Evolutionary conservation across 1,140 invertebrate species (phyloP).

Genomic region (Hypothenemus hampei): DNA sequence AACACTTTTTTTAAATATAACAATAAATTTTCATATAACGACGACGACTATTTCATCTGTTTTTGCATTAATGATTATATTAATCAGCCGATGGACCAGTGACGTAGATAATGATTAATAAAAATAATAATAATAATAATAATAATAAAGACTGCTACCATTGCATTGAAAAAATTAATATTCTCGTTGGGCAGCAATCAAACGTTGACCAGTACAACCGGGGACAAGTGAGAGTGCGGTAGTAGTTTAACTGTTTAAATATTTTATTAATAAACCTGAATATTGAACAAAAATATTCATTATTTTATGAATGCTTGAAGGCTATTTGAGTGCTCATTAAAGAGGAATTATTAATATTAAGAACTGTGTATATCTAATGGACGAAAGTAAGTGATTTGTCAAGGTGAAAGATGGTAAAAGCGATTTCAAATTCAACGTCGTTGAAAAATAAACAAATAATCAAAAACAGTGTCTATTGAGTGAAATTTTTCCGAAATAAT

Average conservation of each 20-base stretch:
- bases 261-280: background rate
- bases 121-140: too few relatives aligned
- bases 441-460: background rate
- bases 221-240: slow-evolving; percentile 1
- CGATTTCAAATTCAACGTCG: background rate
- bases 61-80: too few relatives aligned
- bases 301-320: background rate
- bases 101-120: too few relatives aligned
- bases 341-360: background rate
- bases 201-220: slow-evolving; percentile 9
- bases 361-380: too few relatives aligned
- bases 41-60: too few relatives aligned
- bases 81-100: too few relatives aligned
- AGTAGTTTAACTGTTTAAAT: background rate
- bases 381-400: background rate
- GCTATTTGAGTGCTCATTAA: background rate
- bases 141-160: too few relatives aligned
- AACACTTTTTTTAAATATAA: too few relatives aligned
- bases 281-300: background rate
- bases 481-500: background rate
- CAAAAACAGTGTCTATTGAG: background rate
- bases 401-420: slow-evolving; percentile 13
- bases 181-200: background rate
- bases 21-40: too few relatives aligned
- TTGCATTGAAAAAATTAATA: slow-evolving; percentile 27